Base-by-base conservation (phyloP, 2,113 vertebrate species). In the Willisornis vidua region DNA sequence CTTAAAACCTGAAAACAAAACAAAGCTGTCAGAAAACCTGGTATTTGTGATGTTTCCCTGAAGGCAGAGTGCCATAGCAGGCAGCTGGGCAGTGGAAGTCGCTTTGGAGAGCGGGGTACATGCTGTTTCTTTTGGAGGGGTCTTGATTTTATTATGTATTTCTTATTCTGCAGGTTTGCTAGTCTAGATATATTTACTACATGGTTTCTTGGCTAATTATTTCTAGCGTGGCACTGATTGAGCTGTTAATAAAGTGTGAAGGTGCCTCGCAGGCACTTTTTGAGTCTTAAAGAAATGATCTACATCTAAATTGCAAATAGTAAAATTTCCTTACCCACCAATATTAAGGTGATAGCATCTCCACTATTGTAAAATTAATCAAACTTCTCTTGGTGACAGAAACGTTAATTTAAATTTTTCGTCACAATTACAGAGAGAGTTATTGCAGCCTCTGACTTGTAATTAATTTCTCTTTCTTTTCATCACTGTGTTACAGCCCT, bases 211-310 rank as follows among this genome's bases (percentile, higher is more conserved):
- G 94, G 95, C 91, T 98, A 98, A 98, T 98, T 98, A 98, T 98
- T 98, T 97, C 88, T 95, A 97, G 95, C 68, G 55, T 90, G 96
- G 95, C 96, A 97, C 97, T 98, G 97, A 98, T 98, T 98, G 98
- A 98, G 97, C 97, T 98, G 98, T 98, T 98, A 98, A 98, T 98
- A 98, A 98, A 98, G 98, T 98, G 98, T 98, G 98, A 98, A 98
- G 98, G 98, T 98, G 98, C 97, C 98, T 98, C 20, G 88, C 92
- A 98, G 98, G 97, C 95, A 97, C 94, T 94, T 97, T 94, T 81
- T 84, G 91, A 96, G 91, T 93, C 92, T 98, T 97, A 96, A 97
- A 98, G 98, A 97, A 97, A 84, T 73, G 96, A 97, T 98, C 97
- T 96, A 97, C 95, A 97, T 98, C 98, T 98, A 97, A 98, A 98